Percentiles rank a stretch among this genome's conserved stretches.
Conservation (phyloP, 2,113 vertebrate species). For the Alaudala cheleensis region DNA sequence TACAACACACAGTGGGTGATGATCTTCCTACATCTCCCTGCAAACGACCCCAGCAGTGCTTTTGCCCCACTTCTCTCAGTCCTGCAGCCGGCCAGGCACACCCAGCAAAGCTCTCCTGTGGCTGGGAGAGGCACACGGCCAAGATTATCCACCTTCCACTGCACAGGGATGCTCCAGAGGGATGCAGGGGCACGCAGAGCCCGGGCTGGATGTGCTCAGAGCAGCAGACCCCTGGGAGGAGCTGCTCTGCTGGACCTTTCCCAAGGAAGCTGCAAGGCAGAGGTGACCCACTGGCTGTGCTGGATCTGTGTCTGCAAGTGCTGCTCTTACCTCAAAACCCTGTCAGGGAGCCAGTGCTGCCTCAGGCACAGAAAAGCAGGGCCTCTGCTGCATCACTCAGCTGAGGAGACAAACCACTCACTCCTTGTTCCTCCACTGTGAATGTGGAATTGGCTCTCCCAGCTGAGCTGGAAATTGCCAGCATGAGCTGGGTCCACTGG, state of each 20-base stretch:
- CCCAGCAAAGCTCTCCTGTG: neutral
- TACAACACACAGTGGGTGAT: accelerated
- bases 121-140: neutral
- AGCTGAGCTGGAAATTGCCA: neutral
- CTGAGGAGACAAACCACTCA: neutral
- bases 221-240: neutral
- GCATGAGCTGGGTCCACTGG: neutral
- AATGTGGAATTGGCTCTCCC: neutral
- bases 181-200: neutral
- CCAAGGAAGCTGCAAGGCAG: neutral
- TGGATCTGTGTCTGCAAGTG: neutral
- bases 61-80: neutral
- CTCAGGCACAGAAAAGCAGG: neutral
- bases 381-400: neutral
- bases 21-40: neutral
- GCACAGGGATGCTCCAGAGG: neutral
- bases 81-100: neutral
- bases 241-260: neutral
- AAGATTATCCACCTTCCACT: neutral
- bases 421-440: neutral
- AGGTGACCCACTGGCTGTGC: neutral
- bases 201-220: neutral
- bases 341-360: neutral
- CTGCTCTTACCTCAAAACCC: neutral
- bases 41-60: neutral